Base-by-base conservation (phyloP, 2,888 invertebrate species). In the Spialia ferax region DNA sequence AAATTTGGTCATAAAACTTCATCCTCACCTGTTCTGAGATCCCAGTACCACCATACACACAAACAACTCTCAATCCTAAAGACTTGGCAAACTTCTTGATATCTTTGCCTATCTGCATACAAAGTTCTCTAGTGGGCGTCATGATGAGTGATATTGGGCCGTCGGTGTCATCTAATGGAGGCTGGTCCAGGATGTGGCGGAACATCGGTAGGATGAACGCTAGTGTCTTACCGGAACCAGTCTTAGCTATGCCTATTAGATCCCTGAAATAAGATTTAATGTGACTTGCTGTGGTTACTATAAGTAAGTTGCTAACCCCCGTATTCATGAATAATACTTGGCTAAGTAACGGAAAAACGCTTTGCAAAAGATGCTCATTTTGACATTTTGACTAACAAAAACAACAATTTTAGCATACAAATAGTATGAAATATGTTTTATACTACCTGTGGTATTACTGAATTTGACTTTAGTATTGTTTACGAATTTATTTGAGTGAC, bases 201-300 rank as follows among this genome's bases (percentile, higher is more conserved):
- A 99, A 98, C 99, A 99, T 99, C 0, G 99, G 99, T 69, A 99
- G 89, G 69, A 99, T 96, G 88, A 99, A 99, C 0, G 99, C 99
- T 61, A 99, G 90, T 0, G 99, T 99, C 94, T 99, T 99, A 35
- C 99, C 99, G 82, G 99, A 99, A 54, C 99, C 99, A 0, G 99
- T 99, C 93, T 99, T 99, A 1, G 99, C 99, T 84, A 99, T 99
- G 65, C 99, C 99, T 81, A 99, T 99, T 70, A 99, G 94, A 91
- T 99, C 99, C 68, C 94, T 94, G 80, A 8, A 79, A 83, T 38
- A 29, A 26, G 29, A 18, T 55, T n/a, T 55, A 23, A 63, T 50
- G 13, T 55, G 20, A 8, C 11, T 23, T 3, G 13, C 3, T 23
- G 23, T 22, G 50, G 6, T 32, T 11, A 10, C 32, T 32, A 32